Percentiles rank a stretch among this genome's conserved stretches.
phyloP scores from a whole-genome alignment of 1,140 invertebrate species.

The Drosophila nasuta region DNA sequence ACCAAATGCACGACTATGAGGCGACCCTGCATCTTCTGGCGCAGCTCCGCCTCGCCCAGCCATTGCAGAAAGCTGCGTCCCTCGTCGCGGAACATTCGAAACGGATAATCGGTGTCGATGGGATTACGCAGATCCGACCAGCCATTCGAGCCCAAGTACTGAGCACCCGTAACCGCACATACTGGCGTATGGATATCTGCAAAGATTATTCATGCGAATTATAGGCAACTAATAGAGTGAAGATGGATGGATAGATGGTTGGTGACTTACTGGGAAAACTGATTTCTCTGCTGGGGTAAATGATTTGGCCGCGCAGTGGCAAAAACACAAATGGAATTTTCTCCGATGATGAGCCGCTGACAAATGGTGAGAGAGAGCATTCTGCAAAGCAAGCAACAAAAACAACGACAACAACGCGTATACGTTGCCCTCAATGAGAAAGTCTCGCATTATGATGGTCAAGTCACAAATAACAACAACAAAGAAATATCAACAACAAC shows the following conservation, averaged over 20 bases:
- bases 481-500: not conserved
- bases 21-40: constrained; percentile 90
- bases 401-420: constrained; percentile 11
- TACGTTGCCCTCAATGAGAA: constrained; percentile 55
- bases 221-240: constrained; percentile 1
- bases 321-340: constrained; percentile 94
- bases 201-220: constrained; percentile 34
- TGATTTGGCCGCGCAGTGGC: constrained; percentile 93
- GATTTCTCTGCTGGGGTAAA: constrained; percentile 94
- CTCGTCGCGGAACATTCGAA: constrained; percentile 91
- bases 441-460: constrained; percentile 40
- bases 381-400: constrained; percentile 86
- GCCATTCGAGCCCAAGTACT: constrained; percentile 91
- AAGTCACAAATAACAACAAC: constrained; percentile 14
- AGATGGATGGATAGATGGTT: not conserved
- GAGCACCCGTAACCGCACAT: constrained; percentile 93
- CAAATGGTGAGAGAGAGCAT: constrained; percentile 92
- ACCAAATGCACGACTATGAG: constrained; percentile 91
- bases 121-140: constrained; percentile 92
- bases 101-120: constrained; percentile 91
- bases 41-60: constrained; percentile 91
- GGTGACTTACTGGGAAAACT: constrained; percentile 90
- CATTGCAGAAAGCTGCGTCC: constrained; percentile 93
- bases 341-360: constrained; percentile 90
- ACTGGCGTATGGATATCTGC: constrained; percentile 91